Evolutionary conservation across 2,797 vertebrate species (phyloP).

Genomic region (Gallinago solitaria): DNA sequence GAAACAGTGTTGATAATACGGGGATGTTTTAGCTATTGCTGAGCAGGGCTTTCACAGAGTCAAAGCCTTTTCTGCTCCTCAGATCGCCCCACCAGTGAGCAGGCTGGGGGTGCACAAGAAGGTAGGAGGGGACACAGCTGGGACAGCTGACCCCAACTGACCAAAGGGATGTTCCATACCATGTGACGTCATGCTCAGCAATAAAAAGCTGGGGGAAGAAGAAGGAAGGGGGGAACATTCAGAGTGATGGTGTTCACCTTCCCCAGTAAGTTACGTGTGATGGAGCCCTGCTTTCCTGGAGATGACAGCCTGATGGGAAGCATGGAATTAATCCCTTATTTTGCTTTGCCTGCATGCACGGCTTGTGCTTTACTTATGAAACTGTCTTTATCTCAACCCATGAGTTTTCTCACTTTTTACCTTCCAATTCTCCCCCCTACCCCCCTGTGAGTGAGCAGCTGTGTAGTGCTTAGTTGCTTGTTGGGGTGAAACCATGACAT

Average conservation of each 20-base stretch:
- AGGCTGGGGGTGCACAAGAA: neutral
- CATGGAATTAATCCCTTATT: neutral
- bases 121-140: neutral
- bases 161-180: neutral
- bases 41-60: neutral
- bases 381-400: neutral
- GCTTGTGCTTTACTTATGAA: neutral
- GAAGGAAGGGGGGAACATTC: neutral
- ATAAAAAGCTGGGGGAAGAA: neutral
- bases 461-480: rapidly evolving
- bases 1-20: neutral
- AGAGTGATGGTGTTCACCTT: neutral
- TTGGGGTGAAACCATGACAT: neutral
- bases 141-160: neutral
- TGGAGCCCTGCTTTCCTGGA: neutral
- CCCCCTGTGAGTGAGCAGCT: rapidly evolving
- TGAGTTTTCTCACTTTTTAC: neutral
- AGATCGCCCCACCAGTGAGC: rapidly evolving
- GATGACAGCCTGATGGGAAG: neutral
- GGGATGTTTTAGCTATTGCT: neutral
- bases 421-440: neutral
- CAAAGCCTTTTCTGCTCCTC: neutral
- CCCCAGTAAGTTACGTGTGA: rapidly evolving
- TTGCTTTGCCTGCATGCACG: rapidly evolving
- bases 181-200: neutral